Evolutionary conservation across 2,888 invertebrate genomes (phyloP), one percentile per base, ranked within the genome.

Genomic region (Lissonota sp.): DNA sequence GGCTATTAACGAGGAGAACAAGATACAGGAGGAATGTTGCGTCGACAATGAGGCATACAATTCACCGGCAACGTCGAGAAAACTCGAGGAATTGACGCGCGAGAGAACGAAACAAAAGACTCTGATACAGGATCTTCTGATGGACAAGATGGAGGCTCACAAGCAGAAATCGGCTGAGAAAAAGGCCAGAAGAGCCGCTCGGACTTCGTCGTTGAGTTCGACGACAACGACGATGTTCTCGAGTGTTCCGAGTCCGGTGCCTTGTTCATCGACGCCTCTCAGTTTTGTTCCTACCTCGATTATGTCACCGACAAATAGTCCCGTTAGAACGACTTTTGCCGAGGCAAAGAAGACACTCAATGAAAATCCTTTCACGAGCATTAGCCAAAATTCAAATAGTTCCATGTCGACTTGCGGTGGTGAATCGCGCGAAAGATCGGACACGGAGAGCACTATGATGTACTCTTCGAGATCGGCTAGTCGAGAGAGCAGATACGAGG

Each of bases 71-170:
- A 94, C 95, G 3, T 94, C 94, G 0, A 94, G 95, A 76, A 96
- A 95, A 90, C 70, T 96, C 72, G 96, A 97, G 90, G 96, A 96
- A 93, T 94, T 97, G 46, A 95, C 96, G 83, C 95, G 96, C 88
- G 97, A 97, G 90, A 94, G 97, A 73, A 96, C 96, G 51, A 96
- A 97, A 89, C 97, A 97, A 92, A 97, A 97, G 84, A 96, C 96
- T 90, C 94, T 97, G 39, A 96, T 98, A 62, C 95, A 97, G 87
- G 96, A 97, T 90, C 93, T 98, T 92, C 96, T 98, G 69, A 95
- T 97, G 94, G 97, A 96, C 88, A 96, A 96, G 91, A 93, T 97
- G 87, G 94, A 95, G 86, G 94, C 95, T 1, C 95, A 95, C 87
- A 95, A 95, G 85, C 95, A 95, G 85, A 93, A 94, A 14, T 94